Conservation (phyloP, 1,140 invertebrate species). For the Solenopsis invicta region DNA sequence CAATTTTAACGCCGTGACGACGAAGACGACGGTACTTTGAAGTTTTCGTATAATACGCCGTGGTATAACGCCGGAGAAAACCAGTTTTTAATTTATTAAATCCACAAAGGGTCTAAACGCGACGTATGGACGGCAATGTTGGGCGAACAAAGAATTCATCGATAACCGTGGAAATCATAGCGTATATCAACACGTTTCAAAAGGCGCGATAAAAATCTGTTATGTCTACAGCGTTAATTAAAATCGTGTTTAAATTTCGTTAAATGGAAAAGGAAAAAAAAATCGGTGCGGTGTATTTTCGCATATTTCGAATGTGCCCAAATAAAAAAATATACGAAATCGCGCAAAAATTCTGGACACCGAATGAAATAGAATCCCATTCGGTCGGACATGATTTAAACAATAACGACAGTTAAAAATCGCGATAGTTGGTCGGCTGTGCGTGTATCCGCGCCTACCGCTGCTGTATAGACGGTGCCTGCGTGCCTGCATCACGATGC, state of each 20-base stretch:
- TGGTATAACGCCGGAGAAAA: neutral
- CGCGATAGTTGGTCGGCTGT: neutral
- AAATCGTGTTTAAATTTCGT: conserved; percentile 38
- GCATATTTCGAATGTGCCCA: neutral
- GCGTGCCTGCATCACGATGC: conserved; percentile 6
- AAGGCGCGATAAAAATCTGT: conserved; percentile 30
- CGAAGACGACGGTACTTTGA: conserved; percentile 47
- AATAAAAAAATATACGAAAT: conserved; percentile 26
- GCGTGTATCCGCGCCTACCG: neutral
- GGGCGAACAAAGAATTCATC: conserved; percentile 7
- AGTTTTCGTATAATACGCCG: conserved; percentile 5
- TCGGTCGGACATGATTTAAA: neutral
- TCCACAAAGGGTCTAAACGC: conserved; percentile 6
- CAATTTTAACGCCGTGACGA: conserved; percentile 57
- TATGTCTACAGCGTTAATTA: conserved; percentile 32
- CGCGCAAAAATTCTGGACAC: neutral
- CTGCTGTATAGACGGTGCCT: neutral
- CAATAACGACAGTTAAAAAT: conserved; percentile 36
- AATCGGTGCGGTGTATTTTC: neutral
- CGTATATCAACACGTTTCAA: neutral
- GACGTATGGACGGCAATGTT: conserved; percentile 17
- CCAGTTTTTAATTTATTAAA: conserved; percentile 60
- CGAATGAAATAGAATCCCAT: neutral
- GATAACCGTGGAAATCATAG: conserved; percentile 15
- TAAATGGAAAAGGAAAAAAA: conserved; percentile 9